Evolutionary conservation across 2,888 invertebrate genomes (phyloP).

Genomic region (Drosophila vallismaia): DNA sequence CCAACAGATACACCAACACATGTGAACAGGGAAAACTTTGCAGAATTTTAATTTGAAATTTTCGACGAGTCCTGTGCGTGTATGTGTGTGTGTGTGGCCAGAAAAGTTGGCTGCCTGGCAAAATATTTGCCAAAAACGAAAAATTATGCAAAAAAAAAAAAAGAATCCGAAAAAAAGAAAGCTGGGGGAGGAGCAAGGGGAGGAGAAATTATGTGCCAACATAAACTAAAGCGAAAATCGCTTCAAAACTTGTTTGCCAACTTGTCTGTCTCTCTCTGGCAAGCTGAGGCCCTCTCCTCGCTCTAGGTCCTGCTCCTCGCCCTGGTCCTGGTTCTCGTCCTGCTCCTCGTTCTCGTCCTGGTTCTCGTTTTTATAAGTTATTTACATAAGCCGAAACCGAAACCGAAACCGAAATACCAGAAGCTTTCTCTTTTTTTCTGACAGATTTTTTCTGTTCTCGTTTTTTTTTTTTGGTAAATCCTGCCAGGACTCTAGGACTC

Average conservation of each 20-base stretch:
- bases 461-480: background rate
- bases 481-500: constrained; percentile 8
- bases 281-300: constrained; percentile 17
- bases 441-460: background rate
- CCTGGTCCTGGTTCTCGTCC: no score
- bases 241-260: constrained; percentile 74
- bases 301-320: constrained; percentile 14
- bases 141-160: constrained; percentile 45
- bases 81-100: constrained; percentile 48
- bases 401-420: constrained; percentile 35
- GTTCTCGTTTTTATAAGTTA: constrained; percentile 63
- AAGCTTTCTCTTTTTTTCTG: background rate
- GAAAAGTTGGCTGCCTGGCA: constrained; percentile 66
- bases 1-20: constrained; percentile 30
- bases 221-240: constrained; percentile 73
- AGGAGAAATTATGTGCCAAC: constrained; percentile 69
- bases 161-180: background rate
- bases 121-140: constrained; percentile 67
- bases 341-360: constrained; percentile 28
- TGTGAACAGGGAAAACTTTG: constrained; percentile 52
- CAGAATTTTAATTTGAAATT: constrained; percentile 76
- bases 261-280: constrained; percentile 33
- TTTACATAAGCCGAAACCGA: constrained; percentile 66
- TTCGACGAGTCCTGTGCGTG: constrained; percentile 54
- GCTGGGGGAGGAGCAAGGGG: background rate